Evolutionary conservation across 2,888 invertebrate genomes (phyloP).

Genomic region (Apamea anceps): DNA sequence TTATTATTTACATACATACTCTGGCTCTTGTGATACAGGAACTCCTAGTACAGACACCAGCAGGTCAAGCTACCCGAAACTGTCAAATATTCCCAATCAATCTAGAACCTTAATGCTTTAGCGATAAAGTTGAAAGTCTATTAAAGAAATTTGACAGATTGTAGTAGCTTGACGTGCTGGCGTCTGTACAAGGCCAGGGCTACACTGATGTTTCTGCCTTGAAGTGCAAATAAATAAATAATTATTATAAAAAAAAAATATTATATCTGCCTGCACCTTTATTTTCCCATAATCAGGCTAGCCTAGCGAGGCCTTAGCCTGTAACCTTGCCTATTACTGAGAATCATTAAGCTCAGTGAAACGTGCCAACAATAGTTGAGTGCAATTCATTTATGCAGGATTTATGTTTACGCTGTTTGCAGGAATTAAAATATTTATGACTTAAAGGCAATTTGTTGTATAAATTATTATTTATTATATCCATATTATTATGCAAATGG

Average conservation of each 20-base stretch:
- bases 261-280: background rate
- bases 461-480: background rate
- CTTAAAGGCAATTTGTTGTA: background rate
- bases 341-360: background rate
- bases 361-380: background rate
- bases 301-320: background rate
- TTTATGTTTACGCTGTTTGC: background rate
- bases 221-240: too few relatives aligned
- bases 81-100: too few relatives aligned
- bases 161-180: too few relatives aligned
- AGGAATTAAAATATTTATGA: background rate
- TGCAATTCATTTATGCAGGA: background rate
- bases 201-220: too few relatives aligned
- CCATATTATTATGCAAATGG: background rate
- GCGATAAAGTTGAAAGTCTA: too few relatives aligned
- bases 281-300: background rate
- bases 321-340: constrained; percentile 6
- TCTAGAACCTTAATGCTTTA: too few relatives aligned
- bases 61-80: too few relatives aligned
- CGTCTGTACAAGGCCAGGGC: too few relatives aligned
- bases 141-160: too few relatives aligned
- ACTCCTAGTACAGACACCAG: too few relatives aligned
- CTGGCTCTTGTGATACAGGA: too few relatives aligned
- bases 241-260: too few relatives aligned
- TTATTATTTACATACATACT: background rate